These are phyloP conservation scores for Danio kyathit DNA, from an alignment of 2,797 vertebrate species.

Conservation along the genomic window DNA sequence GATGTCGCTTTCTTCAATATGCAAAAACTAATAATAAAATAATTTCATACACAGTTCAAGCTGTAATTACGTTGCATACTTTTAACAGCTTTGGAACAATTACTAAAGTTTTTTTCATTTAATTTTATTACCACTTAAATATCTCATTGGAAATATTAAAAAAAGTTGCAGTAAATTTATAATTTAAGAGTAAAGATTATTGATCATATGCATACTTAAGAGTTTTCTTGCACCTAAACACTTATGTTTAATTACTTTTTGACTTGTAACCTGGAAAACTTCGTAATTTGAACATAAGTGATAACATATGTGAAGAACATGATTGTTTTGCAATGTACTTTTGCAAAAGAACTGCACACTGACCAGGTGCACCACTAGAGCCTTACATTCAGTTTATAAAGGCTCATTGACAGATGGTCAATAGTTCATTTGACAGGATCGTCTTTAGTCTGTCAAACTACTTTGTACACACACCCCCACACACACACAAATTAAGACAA, in stretches of 20 bases:
- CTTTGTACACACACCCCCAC: background rate
- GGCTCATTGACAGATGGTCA: background rate
- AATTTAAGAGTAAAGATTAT: background rate
- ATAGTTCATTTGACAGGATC: background rate
- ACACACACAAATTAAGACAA: background rate
- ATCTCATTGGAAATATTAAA: no score
- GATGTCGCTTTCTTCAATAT: background rate
- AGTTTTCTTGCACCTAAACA: background rate
- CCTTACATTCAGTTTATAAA: accelerated
- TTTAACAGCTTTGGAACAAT: background rate
- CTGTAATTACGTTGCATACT: background rate
- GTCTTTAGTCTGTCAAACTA: background rate
- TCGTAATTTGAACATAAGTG: background rate
- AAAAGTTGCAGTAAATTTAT: background rate
- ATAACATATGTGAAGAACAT: background rate
- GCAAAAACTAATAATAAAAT: background rate
- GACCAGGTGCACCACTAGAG: background rate
- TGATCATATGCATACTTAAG: background rate
- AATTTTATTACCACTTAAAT: background rate
- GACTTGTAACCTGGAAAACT: background rate
- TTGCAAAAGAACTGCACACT: background rate
- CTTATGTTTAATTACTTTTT: background rate
- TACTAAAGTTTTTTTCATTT: background rate
- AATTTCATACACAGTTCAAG: background rate
- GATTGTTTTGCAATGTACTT: background rate